Base-by-base conservation (phyloP, 2,797 vertebrate genomes). In the Echiichthys vipera region DNA sequence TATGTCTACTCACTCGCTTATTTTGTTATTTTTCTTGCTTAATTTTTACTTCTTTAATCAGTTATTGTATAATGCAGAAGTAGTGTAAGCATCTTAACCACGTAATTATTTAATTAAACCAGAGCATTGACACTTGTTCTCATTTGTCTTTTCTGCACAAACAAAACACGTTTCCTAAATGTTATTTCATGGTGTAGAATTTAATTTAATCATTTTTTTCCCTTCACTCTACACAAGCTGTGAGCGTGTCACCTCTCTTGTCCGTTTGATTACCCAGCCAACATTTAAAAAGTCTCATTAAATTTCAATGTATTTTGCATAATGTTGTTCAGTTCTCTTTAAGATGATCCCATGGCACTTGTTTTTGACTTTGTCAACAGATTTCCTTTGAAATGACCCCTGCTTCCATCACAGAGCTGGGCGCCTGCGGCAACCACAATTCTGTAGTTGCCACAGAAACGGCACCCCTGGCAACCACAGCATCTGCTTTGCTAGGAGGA, bases 391-490 rank as follows among this genome's bases (percentile, higher is more conserved):
- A 55, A 37, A 17, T 17, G 18, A 50, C 56, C 64, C 22, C 42
- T 1, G n/a, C 58, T 59, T 51, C 68, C 20, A 7, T 24, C 34
- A 40, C 4, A 1, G 36, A 18, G n/a, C 20, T 0, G 12, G 36
- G 45, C 1, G 11, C 66, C 57, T 1, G 22, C 12, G 13, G 69
- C 73, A 67, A 67, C 76, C 71, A 57, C 30, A 67, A 79, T 72
- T 71, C 77, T 20, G 72, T 27, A 27, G 76, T 69, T 84, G 65
- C 67, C 80, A 77, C 61, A 69, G 83, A 72, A 66, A 83, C 57
- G 9, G 39, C 34, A 56, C 54, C 80, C 83, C 74, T 77, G 72
- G 88, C 68, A 81, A 84, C 84, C 37, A n/a, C 76, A 80, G 68
- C 74, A 74, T 77, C 71, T 65, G 67, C 68, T 77, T 69, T 39